These are phyloP conservation scores for Halocynthia roretzi DNA, from an alignment of 23 tunicate genomes.

Conservation along the genomic window DNA sequence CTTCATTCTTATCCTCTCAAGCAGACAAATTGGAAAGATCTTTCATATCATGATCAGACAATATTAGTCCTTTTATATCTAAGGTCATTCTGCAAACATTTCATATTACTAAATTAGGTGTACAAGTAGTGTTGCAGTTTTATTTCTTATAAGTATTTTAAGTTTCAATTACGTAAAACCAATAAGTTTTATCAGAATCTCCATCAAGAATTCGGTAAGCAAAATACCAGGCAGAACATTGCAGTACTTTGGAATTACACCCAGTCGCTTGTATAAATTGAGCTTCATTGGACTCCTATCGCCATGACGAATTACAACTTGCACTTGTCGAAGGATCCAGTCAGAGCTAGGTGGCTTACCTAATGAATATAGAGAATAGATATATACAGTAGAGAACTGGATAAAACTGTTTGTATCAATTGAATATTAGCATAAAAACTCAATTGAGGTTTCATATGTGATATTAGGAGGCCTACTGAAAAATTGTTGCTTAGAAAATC, in stretches of 20 bases:
- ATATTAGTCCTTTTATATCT: no score
- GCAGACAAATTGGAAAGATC: no score
- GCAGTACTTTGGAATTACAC: constrained; percentile 39
- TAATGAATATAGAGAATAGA: background rate
- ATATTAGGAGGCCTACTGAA: background rate
- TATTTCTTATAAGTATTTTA: no score
- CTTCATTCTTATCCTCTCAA: no score
- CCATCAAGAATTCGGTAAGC: background rate
- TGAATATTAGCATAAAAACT: background rate
- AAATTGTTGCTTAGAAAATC: background rate
- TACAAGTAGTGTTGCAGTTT: no score
- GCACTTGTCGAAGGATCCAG: constrained; percentile 60
- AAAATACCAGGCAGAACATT: constrained; percentile 36
- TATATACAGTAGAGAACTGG: background rate
- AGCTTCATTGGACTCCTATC: constrained; percentile 55
- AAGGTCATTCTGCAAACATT: no score
- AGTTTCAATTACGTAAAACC: background rate
- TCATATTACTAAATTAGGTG: no score
- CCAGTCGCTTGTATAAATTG: constrained; percentile 13
- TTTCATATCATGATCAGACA: no score
- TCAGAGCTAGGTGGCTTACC: constrained; percentile 5
- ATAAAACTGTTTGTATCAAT: background rate
- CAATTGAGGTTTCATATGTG: constrained; percentile 5
- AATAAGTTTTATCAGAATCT: background rate
- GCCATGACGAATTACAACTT: constrained; percentile 74